phyloP scores from a whole-genome alignment of 1,140 invertebrate genomes.

The Daktulosphaira vitifoliae region DNA sequence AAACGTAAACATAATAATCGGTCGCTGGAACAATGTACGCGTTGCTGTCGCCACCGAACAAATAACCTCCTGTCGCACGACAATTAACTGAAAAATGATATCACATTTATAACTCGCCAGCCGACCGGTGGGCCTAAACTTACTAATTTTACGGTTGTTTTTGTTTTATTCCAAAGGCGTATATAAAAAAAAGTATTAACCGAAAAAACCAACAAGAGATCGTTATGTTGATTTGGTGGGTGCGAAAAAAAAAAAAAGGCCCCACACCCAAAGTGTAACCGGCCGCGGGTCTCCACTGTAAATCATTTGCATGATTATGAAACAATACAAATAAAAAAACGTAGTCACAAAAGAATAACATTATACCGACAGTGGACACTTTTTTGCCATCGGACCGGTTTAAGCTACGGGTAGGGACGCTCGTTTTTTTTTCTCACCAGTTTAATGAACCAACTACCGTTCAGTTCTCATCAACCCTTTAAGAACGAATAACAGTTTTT shows the following conservation, averaged over 20 bases:
- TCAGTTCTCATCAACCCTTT: slow-evolving; percentile 25
- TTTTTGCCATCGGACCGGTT: slow-evolving; percentile 21
- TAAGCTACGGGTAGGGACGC: not conserved
- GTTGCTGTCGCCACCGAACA: not conserved
- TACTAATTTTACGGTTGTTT: slow-evolving; percentile 11
- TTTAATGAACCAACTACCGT: slow-evolving; percentile 21
- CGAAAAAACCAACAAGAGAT: not conserved
- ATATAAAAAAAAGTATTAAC: no score
- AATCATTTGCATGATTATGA: slow-evolving; percentile 22
- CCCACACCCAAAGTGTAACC: slow-evolving; percentile 1
- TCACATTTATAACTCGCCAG: not conserved
- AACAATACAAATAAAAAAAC: not conserved
- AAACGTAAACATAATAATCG: not conserved
- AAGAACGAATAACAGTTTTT: slow-evolving; percentile 20
- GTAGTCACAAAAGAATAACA: not conserved
- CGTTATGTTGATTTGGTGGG: not conserved
- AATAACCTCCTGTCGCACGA: slow-evolving; percentile 4
- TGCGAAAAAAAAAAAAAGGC: not conserved
- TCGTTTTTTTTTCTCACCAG: slow-evolving; percentile 17
- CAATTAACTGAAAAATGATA: slow-evolving; percentile 23
- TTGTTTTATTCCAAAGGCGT: not conserved
- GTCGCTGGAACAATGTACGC: not conserved
- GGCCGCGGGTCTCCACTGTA: slow-evolving; percentile 5
- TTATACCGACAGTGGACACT: not conserved
- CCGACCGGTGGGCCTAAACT: not conserved